Evolutionary conservation across 1,140 invertebrate genomes (phyloP).

Genomic region (Drosophila suzukii): DNA sequence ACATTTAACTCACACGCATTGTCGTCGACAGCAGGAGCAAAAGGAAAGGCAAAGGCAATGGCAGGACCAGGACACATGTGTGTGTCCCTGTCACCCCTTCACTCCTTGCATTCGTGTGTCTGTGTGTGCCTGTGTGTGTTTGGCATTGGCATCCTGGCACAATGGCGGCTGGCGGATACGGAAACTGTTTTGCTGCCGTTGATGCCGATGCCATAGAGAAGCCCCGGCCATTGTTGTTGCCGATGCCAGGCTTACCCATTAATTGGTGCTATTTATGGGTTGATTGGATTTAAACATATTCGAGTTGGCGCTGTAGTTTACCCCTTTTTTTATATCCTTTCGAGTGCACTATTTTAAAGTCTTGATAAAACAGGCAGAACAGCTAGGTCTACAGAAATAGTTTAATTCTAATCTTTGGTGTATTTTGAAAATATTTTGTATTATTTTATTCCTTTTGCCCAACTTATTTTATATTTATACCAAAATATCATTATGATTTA

Average conservation of each 20-base stretch:
- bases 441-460: too few species aligned
- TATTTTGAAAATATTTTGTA: too few species aligned
- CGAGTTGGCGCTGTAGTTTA: background rate
- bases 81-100: constrained; percentile 6
- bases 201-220: constrained; percentile 65
- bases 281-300: constrained; percentile 18
- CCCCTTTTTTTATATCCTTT: too few species aligned
- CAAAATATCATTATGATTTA: too few species aligned
- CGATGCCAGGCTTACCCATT: constrained; percentile 35
- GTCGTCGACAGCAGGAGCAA: constrained; percentile 67
- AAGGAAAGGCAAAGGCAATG: constrained; percentile 4
- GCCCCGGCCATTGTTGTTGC: constrained; percentile 62
- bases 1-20: constrained; percentile 84
- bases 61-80: constrained; percentile 35
- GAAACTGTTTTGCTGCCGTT: constrained; percentile 82
- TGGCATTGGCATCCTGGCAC: constrained; percentile 78
- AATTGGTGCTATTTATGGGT: constrained; percentile 24
- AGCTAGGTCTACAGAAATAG: too few species aligned
- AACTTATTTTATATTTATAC: too few species aligned
- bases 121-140: constrained; percentile 41
- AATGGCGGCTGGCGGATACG: constrained; percentile 80
- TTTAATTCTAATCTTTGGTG: too few species aligned
- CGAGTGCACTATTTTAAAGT: too few species aligned
- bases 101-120: constrained; percentile 10
- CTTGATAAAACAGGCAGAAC: too few species aligned